Base-by-base conservation (phyloP, 2,113 vertebrate genomes). In the Ceyx cyanopectus region DNA sequence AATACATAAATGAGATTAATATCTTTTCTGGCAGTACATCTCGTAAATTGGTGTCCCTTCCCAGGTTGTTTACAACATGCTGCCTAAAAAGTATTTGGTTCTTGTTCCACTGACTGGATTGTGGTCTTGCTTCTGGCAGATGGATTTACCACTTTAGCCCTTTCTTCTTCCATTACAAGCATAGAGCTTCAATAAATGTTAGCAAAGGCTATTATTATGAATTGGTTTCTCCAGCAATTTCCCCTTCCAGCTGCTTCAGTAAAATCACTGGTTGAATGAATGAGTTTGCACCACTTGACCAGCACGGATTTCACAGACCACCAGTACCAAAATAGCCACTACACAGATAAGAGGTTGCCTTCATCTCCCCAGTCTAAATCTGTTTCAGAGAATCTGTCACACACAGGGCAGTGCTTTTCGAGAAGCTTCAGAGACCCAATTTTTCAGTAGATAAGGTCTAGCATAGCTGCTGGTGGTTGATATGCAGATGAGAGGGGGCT, bases 261-360 rank as follows among this genome's bases (percentile, higher is more conserved):
- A 51, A 24, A 50, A 75, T 40, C 23, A 50, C 12, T 34, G n/a
- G 10, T 34, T 45, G 62, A 82, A 32, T 41, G 40, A 74, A 30
- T 45, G 32, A 74, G 16, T 61, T 66, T 46, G 26, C 10, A 18
- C 15, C 50, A 11, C 73, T 43, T 46, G 68, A 51, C 21, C 57
- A 61, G 30, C 62, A 19, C 9, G 34, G 9, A 45, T 74, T 82
- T 63, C 50, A 30, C 45, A 66, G 83, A 29, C 57, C 24, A 18
- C 23, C 30, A 34, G 14, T 18, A 27, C 41, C 43, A 11, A 24
- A 45, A 34, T 9, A 77, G n/a, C 32, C 0, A 1, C 54, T 0
- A 1, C 45, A 20, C 43, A n/a, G 41, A 23, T 2, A 43, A 56
- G 27, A 34, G 37, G 24, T 72, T 65, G 53, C 1, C 0, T 45